Evolutionary conservation across 2,797 vertebrate species (phyloP).

Genomic region (Sebastes vulpes): DNA sequence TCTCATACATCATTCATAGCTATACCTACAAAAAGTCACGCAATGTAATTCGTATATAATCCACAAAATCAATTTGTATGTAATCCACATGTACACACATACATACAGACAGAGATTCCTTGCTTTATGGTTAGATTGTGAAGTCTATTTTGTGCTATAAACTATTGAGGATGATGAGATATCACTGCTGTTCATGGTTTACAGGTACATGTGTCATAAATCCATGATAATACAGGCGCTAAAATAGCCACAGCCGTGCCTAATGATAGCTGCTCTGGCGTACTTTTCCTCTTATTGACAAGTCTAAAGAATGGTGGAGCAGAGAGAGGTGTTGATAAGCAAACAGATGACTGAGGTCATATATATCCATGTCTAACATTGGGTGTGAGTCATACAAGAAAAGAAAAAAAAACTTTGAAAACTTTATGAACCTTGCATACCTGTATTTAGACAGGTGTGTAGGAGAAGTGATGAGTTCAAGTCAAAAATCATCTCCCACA

Average conservation of each 20-base stretch:
- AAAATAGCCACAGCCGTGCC: fast-evolving
- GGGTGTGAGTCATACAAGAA: background rate
- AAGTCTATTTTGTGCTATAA: background rate
- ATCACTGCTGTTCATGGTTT: background rate
- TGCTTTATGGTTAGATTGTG: background rate
- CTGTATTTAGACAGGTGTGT: background rate
- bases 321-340: background rate
- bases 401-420: background rate
- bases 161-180: background rate
- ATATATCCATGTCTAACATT: background rate
- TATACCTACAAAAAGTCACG: no score
- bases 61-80: no score
- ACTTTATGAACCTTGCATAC: background rate
- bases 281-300: background rate
- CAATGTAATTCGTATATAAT: no score
- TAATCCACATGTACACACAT: no score
- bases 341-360: background rate
- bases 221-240: background rate
- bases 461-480: background rate
- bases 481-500: background rate
- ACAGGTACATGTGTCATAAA: background rate
- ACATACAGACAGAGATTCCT: background rate
- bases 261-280: background rate
- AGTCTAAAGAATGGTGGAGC: background rate
- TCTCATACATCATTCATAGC: no score